These are phyloP conservation scores for Tonatia bakeri DNA, from an alignment of 2,113 vertebrate genomes.

Conservation along the genomic window DNA sequence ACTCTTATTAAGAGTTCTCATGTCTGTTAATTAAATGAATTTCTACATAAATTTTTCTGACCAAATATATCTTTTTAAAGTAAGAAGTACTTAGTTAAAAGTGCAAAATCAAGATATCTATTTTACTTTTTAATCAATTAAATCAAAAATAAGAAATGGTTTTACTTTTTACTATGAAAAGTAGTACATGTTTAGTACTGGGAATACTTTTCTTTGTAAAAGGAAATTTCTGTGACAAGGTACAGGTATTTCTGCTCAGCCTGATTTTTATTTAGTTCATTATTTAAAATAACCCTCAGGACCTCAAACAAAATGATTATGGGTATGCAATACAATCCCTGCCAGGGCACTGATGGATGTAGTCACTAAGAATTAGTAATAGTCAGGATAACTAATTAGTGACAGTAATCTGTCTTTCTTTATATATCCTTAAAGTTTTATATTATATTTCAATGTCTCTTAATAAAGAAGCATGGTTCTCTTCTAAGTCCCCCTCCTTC, in stretches of 20 bases:
- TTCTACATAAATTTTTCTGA: not conserved
- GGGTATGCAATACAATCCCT: not conserved
- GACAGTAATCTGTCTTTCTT: not conserved
- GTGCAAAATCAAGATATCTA: not conserved
- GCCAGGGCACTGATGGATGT: not conserved
- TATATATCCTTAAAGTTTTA: not conserved
- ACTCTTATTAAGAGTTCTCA: not conserved
- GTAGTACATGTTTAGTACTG: not conserved
- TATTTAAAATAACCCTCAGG: not conserved
- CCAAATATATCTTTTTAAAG: not conserved
- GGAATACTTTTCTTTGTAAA: conserved; percentile 16
- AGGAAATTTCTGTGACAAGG: not conserved
- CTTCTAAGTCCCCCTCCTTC: not conserved
- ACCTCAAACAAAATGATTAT: not conserved
- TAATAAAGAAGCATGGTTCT: not conserved
- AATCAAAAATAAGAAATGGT: not conserved
- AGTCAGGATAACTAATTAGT: not conserved
- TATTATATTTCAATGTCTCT: not conserved
- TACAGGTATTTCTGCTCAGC: not conserved
- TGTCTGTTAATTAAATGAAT: not conserved
- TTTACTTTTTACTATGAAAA: conserved; percentile 14
- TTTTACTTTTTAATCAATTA: not conserved
- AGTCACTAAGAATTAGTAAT: not conserved
- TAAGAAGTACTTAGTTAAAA: not conserved
- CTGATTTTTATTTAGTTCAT: conserved; percentile 12